Conservation (phyloP, 30 jellyfish, hydroid and myxozoan species). For the Mastigias papua region DNA sequence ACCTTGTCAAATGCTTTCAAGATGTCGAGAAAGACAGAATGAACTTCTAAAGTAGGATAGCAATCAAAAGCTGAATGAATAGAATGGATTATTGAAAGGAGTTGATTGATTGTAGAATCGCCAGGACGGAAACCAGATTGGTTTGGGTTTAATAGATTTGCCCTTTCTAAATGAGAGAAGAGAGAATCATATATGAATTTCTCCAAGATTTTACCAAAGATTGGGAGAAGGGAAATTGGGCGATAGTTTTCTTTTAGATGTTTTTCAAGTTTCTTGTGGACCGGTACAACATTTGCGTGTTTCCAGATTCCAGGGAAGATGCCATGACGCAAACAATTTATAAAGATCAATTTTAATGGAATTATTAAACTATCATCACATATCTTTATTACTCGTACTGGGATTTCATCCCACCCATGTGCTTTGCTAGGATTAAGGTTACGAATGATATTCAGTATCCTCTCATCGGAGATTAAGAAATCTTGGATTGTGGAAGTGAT, state of each 20-base stretch:
- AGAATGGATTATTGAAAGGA: background rate
- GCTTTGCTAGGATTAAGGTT: background rate
- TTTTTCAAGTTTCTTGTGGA: background rate
- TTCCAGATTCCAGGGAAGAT: background rate
- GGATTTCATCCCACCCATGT: background rate
- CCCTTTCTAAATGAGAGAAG: background rate
- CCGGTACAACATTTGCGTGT: background rate
- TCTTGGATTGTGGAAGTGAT: background rate
- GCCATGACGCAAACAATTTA: background rate
- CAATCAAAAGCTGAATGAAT: background rate
- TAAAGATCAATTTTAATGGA: background rate
- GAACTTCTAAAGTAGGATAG: background rate
- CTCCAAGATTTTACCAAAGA: background rate
- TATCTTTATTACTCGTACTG: background rate
- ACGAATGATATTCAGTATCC: background rate
- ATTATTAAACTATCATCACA: background rate
- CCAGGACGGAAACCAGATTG: background rate
- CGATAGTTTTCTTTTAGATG: background rate
- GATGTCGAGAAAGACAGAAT: background rate
- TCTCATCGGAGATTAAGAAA: background rate
- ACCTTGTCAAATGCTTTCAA: constrained; percentile 2
- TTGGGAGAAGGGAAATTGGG: background rate
- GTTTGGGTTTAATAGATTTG: background rate
- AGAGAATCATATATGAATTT: background rate
- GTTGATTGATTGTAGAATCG: background rate